Conservation (phyloP, 1,140 invertebrate species). For the Drosophila tropicalis region DNA sequence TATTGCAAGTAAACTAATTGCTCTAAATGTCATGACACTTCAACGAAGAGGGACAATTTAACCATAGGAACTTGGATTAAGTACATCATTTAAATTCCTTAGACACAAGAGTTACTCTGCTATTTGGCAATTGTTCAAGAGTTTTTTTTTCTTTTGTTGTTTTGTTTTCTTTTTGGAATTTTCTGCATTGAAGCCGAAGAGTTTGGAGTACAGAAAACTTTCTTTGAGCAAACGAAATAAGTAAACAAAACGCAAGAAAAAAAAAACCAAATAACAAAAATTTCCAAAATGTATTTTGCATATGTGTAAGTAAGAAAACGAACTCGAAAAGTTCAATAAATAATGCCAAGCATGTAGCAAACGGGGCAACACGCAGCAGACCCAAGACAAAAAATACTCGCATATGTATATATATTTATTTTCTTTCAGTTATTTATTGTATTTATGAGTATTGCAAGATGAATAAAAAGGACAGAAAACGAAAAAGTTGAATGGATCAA, state of each 20-base stretch:
- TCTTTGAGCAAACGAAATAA: constrained; percentile 48
- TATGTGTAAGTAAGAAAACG: constrained; percentile 45
- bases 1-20: not conserved
- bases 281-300: constrained; percentile 59
- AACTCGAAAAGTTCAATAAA: constrained; percentile 44
- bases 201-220: constrained; percentile 57
- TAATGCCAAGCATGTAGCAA: constrained; percentile 54
- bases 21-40: not conserved
- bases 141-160: constrained; percentile 39
- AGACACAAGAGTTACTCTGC: constrained; percentile 31
- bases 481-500: not conserved
- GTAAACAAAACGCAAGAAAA: constrained; percentile 42
- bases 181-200: not conserved
- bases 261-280: constrained; percentile 21
- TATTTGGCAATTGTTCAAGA: constrained; percentile 35
- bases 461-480: not conserved
- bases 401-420: not conserved
- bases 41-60: not conserved
- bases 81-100: constrained; percentile 40
- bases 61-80: constrained; percentile 13
- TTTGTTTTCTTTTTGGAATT: constrained; percentile 45
- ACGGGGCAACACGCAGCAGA: constrained; percentile 28
- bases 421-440: not conserved
- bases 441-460: not conserved
- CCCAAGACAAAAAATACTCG: constrained; percentile 7